A percentile compares a stretch with the other conserved stretches of the same genome.
These are phyloP conservation scores for Saturnia pavonia DNA, from an alignment of 2,888 invertebrate genomes.

Conservation along the genomic window DNA sequence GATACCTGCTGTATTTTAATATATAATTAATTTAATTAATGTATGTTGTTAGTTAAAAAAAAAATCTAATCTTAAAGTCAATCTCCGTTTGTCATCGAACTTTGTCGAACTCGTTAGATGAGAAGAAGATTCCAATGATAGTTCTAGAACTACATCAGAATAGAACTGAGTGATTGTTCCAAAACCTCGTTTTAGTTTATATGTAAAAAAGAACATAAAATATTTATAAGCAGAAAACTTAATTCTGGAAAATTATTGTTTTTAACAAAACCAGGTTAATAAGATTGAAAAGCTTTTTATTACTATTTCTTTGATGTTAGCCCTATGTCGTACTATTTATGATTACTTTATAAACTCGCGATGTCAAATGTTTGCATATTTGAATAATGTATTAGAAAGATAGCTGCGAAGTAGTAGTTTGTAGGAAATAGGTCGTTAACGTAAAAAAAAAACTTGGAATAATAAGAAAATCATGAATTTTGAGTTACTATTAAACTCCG, in stretches of 20 bases:
- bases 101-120: not conserved
- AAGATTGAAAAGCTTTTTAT: not conserved
- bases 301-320: not conserved
- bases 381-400: slow-evolving; percentile 10
- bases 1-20: too few relatives aligned
- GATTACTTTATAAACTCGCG: not conserved
- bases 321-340: not conserved
- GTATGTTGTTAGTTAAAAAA: too few relatives aligned
- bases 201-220: not conserved
- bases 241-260: not conserved
- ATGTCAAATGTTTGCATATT: slow-evolving; percentile 8
- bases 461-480: not conserved
- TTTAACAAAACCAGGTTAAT: not conserved
- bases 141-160: not conserved
- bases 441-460: not conserved
- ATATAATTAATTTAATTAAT: too few relatives aligned
- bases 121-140: not conserved
- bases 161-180: too few relatives aligned
- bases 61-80: too few relatives aligned
- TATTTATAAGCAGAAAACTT: not conserved
- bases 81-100: too few relatives aligned
- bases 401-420: not conserved
- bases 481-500: not conserved
- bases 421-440: not conserved
- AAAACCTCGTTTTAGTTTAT: not conserved